phyloP scores from a whole-genome alignment of 1,140 invertebrate genomes.

The Asobara japonica region DNA sequence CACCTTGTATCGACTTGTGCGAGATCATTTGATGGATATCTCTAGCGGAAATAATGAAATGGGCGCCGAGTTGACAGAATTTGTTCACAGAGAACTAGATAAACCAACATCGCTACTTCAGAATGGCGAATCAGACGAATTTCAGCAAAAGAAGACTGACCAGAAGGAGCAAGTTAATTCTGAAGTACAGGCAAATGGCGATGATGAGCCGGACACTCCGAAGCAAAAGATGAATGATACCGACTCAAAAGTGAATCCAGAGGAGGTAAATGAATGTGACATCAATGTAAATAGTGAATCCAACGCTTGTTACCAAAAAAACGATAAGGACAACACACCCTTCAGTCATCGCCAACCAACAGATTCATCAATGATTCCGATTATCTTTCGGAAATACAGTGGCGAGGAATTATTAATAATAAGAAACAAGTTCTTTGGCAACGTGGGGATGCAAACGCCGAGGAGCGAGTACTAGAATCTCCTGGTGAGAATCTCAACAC shows the following conservation, averaged over 20 bases:
- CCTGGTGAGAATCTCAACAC: background rate
- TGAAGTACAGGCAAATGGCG: background rate
- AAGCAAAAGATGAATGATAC: background rate
- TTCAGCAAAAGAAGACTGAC: background rate
- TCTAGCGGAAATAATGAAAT: background rate
- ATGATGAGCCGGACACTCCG: too few relatives aligned
- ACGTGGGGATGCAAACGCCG: background rate
- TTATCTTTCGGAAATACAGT: background rate
- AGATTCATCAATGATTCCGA: background rate
- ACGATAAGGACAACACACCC: background rate
- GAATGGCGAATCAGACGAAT: background rate
- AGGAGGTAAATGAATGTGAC: too few relatives aligned
- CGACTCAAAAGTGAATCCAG: background rate
- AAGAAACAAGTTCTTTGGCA: background rate
- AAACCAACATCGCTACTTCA: background rate
- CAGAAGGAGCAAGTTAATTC: background rate
- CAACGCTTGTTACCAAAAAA: too few relatives aligned
- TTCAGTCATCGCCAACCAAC: background rate
- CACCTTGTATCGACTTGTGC: background rate
- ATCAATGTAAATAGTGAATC: too few relatives aligned
- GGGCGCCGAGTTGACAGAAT: background rate
- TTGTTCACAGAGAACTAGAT: background rate
- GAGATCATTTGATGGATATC: background rate
- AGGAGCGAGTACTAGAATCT: background rate
- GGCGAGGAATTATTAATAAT: background rate